A percentile compares a stretch with the other conserved stretches of the same genome.
Conservation (phyloP, 2,113 vertebrate species). For the Indicator maculatus region DNA sequence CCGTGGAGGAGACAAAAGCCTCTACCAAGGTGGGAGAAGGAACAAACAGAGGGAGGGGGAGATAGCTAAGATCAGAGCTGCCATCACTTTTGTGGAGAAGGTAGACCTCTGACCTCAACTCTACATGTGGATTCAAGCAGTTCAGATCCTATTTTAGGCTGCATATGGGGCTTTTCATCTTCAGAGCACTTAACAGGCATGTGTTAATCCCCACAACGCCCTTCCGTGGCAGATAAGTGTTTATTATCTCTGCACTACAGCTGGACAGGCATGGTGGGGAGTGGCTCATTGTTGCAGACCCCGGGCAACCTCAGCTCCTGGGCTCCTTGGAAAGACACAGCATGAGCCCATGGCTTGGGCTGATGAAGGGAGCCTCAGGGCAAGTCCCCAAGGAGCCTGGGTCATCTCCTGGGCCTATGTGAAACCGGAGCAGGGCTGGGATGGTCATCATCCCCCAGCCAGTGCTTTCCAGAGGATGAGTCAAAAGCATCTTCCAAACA, state of each 20-base stretch:
- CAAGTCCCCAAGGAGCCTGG: neutral
- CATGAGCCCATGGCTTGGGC: accelerated
- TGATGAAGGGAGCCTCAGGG: neutral
- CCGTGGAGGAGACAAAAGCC: neutral
- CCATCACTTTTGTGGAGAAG: neutral
- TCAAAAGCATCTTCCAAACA: neutral
- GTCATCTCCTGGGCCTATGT: neutral
- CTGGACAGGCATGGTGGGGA: neutral
- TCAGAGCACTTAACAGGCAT: conserved; percentile 12
- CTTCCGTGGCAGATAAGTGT: conserved; percentile 41
- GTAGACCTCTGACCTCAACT: neutral
- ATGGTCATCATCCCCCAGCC: neutral
- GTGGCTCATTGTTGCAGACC: neutral
- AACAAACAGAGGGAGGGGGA: neutral
- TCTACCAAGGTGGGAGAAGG: neutral
- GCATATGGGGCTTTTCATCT: conserved; percentile 54
- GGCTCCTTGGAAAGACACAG: neutral
- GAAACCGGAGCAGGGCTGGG: neutral
- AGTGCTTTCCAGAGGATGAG: neutral
- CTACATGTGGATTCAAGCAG: conserved; percentile 52
- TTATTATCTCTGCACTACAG: conserved; percentile 42
- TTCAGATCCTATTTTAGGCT: conserved; percentile 47
- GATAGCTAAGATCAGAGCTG: conserved; percentile 23
- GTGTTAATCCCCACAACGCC: conserved; percentile 16
- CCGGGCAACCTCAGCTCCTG: neutral